Base-by-base conservation (phyloP, 2,797 vertebrate genomes). In the Sebastes wilsoni region DNA sequence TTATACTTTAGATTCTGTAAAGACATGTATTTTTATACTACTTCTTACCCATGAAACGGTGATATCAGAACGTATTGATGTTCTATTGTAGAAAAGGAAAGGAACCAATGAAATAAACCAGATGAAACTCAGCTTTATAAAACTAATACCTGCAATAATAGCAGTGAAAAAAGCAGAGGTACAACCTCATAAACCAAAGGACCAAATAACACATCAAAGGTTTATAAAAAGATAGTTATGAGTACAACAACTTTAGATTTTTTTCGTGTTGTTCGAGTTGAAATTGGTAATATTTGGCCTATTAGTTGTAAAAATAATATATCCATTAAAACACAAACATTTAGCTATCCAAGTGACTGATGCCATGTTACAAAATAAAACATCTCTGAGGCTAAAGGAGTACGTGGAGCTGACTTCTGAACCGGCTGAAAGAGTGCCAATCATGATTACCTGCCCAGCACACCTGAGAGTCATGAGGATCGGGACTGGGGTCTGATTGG, bases 391-490 rank as follows among this genome's bases (percentile, higher is more conserved):
- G 30, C 6, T 34, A 1, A 16, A 49, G 4, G 16, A 27, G 13
- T 1, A 2, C 3, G 5, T 55, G 22, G 3, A n/a, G 25, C 7
- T 61, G 18, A 34, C 25, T 18, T 14, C 3, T 54, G 5, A 46
- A 68, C 22, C 54, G 2, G 12, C 38, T 27, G 14, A 18, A 8
- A 18, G 8, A 46, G n/a, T 0, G 9, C 2, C 16, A 28, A 2
- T n/a, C 23, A 11, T 64, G 22, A 75, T 77, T 32, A 67, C 11
- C 62, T 72, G 27, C 2, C 3, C n/a, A 25, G 20, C 55, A 30
- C 89, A 91, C 86, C 88, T 90, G 87, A 46, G 18, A 8, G 1
- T 16, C 30, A 18, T 55, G 18, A 66, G 5, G 42, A 36, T 55
- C 6, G 6, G 4, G 8, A 18, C 36, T n/a, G n/a, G 8, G 14